Evolutionary conservation across 1,140 invertebrate genomes (phyloP).

Genomic region (Caenorhabditis briggsae): DNA sequence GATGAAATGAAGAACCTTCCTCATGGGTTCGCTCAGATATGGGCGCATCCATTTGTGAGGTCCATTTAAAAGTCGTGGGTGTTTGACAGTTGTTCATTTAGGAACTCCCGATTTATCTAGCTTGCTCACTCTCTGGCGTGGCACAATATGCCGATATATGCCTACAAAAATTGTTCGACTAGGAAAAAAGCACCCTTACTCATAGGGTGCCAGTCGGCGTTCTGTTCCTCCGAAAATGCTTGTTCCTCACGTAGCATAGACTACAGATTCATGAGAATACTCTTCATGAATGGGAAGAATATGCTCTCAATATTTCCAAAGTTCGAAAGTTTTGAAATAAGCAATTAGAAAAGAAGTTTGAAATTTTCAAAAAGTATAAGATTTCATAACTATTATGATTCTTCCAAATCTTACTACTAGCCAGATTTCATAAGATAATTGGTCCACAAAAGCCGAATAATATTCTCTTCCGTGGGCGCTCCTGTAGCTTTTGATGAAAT

Average conservation of each 20-base stretch:
- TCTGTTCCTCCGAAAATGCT: too few species aligned
- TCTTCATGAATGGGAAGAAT: too few species aligned
- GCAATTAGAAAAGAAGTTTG: neutral
- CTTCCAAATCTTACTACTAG: neutral
- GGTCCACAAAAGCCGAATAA: neutral
- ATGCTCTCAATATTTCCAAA: too few species aligned
- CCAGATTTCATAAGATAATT: conserved; percentile 35
- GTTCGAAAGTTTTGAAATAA: too few species aligned
- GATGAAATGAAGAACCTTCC: neutral
- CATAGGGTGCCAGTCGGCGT: neutral
- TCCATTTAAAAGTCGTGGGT: too few species aligned
- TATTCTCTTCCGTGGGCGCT: neutral
- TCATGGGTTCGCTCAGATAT: too few species aligned
- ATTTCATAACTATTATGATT: conserved; percentile 12
- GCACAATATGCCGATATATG: neutral
- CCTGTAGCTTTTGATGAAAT: neutral
- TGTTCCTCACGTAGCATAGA: too few species aligned
- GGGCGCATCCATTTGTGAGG: too few species aligned
- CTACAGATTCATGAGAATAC: too few species aligned
- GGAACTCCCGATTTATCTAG: too few species aligned
- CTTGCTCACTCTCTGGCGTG: neutral
- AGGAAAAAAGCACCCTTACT: neutral
- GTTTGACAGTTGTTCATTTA: too few species aligned
- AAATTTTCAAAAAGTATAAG: neutral
- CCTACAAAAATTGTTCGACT: conserved; percentile 14